Percentiles rank a stretch among this genome's conserved stretches.
Conservation (phyloP, 2,888 invertebrate species). For the Hipparchia semele region DNA sequence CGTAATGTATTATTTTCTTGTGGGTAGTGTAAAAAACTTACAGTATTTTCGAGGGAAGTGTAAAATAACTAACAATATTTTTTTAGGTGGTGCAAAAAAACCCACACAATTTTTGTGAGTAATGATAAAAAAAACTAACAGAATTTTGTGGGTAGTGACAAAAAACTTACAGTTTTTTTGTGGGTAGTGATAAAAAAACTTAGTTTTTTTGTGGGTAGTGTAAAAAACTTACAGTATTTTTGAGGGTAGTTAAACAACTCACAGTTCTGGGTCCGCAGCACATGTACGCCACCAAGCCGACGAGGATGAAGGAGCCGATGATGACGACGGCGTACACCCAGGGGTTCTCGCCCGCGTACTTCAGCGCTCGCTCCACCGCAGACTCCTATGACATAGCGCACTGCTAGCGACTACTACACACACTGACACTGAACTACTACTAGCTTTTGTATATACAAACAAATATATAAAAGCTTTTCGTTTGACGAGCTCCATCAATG, state of each 20-base stretch:
- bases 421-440: background rate
- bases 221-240: background rate
- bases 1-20: background rate
- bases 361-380: conserved; percentile 88
- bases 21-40: background rate
- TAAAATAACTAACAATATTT: too few species aligned
- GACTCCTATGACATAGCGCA: conserved; percentile 85
- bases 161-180: too few species aligned
- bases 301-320: conserved; percentile 89
- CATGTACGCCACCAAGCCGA: conserved; percentile 91
- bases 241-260: conserved; percentile 48
- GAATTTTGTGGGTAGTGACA: too few species aligned
- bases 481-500: too few species aligned
- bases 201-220: background rate
- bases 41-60: too few species aligned
- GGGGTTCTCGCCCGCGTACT: conserved; percentile 92
- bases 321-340: conserved; percentile 96
- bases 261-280: conserved; percentile 88
- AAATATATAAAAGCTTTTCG: too few species aligned
- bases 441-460: too few species aligned
- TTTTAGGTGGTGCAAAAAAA: too few species aligned
- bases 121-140: too few species aligned
- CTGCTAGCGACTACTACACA: conserved; percentile 36
- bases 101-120: too few species aligned
- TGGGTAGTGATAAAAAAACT: background rate